Evolutionary conservation across 2,113 vertebrate genomes (phyloP).

Genomic region (Stercorarius parasiticus): DNA sequence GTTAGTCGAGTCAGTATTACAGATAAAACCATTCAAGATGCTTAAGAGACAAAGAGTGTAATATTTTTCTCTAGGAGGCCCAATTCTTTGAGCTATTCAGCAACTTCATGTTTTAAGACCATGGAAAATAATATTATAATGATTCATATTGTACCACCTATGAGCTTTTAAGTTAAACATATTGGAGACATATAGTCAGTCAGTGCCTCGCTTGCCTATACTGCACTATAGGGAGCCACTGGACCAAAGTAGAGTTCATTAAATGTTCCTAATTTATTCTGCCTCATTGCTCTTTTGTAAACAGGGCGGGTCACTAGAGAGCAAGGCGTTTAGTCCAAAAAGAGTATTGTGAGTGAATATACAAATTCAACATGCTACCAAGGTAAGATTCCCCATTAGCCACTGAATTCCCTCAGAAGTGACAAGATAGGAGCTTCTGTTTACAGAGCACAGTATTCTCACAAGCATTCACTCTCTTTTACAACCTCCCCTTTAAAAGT

Average conservation of each 20-base stretch:
- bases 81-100: neutral
- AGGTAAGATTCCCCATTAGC: neutral
- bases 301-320: constrained; percentile 4
- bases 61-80: neutral
- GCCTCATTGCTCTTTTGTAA: neutral
- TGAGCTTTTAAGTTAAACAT: neutral
- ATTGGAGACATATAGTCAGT: neutral
- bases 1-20: neutral
- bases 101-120: neutral
- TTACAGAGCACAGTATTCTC: neutral
- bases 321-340: constrained; percentile 11
- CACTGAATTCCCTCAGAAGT: neutral
- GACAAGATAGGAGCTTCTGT: neutral
- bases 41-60: neutral
- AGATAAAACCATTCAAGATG: neutral
- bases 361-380: neutral
- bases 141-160: neutral
- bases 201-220: neutral
- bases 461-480: neutral
- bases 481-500: neutral
- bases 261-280: constrained; percentile 41
- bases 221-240: neutral
- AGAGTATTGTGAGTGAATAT: neutral
- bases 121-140: neutral
- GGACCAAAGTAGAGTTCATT: neutral